These are phyloP conservation scores for Eudemis profundana DNA, from an alignment of 2,888 invertebrate genomes.

Conservation along the genomic window DNA sequence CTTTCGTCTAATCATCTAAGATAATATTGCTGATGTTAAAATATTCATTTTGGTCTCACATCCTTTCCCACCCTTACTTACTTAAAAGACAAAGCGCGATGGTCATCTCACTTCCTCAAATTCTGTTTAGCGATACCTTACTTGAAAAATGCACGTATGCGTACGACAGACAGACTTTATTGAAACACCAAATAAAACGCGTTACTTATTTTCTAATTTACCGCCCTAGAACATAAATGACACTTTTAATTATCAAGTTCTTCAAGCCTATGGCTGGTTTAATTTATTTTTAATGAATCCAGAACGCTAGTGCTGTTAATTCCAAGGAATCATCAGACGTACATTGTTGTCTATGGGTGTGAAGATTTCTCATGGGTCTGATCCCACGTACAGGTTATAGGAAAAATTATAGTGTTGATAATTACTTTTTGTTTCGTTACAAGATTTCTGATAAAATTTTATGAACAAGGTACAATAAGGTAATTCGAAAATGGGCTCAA, in stretches of 20 bases:
- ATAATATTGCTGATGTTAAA: too few relatives aligned
- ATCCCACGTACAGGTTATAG: constrained; percentile 36
- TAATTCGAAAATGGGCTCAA: too few relatives aligned
- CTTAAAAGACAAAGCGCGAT: too few relatives aligned
- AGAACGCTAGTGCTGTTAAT: constrained; percentile 33
- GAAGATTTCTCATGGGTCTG: constrained; percentile 36
- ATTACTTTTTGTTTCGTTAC: constrained; percentile 30
- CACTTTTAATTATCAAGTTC: neutral
- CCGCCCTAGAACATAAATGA: neutral
- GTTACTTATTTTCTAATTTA: constrained; percentile 10
- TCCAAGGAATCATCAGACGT: constrained; percentile 32
- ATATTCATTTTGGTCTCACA: too few relatives aligned
- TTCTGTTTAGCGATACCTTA: too few relatives aligned
- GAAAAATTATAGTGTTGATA: constrained; percentile 18
- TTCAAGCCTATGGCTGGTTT: neutral
- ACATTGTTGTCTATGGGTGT: constrained; percentile 32
- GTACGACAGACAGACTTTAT: too few relatives aligned
- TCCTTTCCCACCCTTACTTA: too few relatives aligned
- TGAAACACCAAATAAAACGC: neutral
- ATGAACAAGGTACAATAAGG: too few relatives aligned
- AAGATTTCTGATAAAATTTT: constrained; percentile 3
- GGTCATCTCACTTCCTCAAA: too few relatives aligned
- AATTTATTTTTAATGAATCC: constrained; percentile 38
- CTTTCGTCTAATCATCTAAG: neutral
- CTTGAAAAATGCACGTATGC: too few relatives aligned